Percentiles rank a stretch among this genome's conserved stretches.
Evolutionary conservation across 2,113 vertebrate species (phyloP).

Genomic region (Poeciliopsis prolifica): DNA sequence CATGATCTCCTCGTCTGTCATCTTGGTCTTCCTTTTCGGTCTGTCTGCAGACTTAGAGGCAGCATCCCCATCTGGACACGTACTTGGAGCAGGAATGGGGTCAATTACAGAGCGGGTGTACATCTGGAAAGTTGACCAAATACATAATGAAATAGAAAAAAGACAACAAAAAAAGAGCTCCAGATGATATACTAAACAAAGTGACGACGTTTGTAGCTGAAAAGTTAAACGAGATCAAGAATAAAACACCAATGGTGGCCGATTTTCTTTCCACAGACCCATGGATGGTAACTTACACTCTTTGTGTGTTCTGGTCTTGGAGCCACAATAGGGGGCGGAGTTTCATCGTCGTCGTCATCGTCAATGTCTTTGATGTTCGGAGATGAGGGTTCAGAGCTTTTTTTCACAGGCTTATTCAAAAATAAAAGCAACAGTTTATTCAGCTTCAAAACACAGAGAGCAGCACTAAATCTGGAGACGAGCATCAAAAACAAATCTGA

Average conservation of each 20-base stretch:
- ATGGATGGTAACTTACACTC: slow-evolving; percentile 82
- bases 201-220: neutral
- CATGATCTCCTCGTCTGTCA: slow-evolving; percentile 98
- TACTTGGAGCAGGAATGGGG: slow-evolving; percentile 86
- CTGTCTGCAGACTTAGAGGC: slow-evolving; percentile 86
- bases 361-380: slow-evolving; percentile 80
- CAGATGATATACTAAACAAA: neutral
- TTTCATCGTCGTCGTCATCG: slow-evolving; percentile 88
- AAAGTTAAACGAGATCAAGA: neutral
- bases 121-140: slow-evolving; percentile 75
- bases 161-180: no score
- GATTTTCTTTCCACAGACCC: rapidly evolving
- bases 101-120: slow-evolving; percentile 96
- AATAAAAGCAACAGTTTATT: slow-evolving; percentile 14
- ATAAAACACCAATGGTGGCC: neutral
- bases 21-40: slow-evolving; percentile 96
- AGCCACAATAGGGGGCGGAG: slow-evolving; percentile 90
- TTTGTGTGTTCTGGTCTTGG: slow-evolving; percentile 97
- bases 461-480: neutral
- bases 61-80: slow-evolving; percentile 82
- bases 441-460: neutral
- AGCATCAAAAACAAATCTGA: neutral
- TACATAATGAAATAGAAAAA: neutral
- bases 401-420: slow-evolving; percentile 83
- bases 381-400: slow-evolving; percentile 87